Evolutionary conservation across 1,140 invertebrate genomes (phyloP), one percentile per base, ranked within the genome.

Genomic region (Mycetomoellerius zeteki): DNA sequence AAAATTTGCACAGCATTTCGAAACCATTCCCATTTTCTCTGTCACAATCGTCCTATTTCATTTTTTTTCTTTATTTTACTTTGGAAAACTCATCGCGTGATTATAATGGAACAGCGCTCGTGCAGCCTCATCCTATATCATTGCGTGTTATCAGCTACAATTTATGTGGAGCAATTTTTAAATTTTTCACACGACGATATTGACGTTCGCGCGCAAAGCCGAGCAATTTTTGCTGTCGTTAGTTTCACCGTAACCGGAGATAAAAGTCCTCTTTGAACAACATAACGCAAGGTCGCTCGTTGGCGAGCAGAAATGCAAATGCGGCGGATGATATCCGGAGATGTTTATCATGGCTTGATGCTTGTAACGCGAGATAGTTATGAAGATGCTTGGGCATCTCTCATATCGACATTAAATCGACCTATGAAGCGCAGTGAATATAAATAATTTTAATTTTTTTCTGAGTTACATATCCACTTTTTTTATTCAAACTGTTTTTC

Each of bases 221-320:
- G 47, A 30, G 24, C 12, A 27, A 73, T 82, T 82, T 58, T 73
- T 47, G 50, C 65, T n/a, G 21, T 30, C 80, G 54, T 75, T 50
- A 21, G 69, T 75, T 30, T 47, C 27, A 47, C 3, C 12, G 24
- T 43, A 16, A 82, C 8, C 69, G 69, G 14, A 58, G 65, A 75
- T 84, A 62, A 84, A 84, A 84, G 24, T 75, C 3, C 43, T 82
- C 21, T 43, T 73, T 30, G 54, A 84, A 14, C 24, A 16, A 30
- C 73, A 82, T 12, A 24, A 19, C 24, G 80, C 54, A 60, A 82
- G 54, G 80, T 73, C 80, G 52, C 24, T 60, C 54, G 24, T 33
- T 24, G 24, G 65, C n/a, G 71, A 62, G 69, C 69, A 84, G n/a
- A 81, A 84, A 84, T 84, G 67, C 67, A 84, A 84, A 84, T 75